phyloP scores from a whole-genome alignment of 2,113 vertebrate genomes.

The Megaceryle torquata region DNA sequence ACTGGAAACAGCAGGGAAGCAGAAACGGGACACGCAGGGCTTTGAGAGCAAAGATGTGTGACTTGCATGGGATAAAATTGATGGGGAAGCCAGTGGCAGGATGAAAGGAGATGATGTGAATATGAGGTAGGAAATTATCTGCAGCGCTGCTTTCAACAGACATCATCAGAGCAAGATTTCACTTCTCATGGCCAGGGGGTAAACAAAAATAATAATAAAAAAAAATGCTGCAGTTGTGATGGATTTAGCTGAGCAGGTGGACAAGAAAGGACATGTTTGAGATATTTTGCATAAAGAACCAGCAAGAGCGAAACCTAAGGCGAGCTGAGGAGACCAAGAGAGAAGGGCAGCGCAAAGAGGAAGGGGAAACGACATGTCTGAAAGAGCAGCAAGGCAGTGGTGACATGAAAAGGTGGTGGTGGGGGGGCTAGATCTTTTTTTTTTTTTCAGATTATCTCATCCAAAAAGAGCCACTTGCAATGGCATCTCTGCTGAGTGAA shows the following conservation, averaged over 20 bases:
- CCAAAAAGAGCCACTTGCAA: background rate
- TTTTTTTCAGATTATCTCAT: background rate
- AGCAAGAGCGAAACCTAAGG: background rate
- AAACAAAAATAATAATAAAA: background rate
- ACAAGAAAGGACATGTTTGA: background rate
- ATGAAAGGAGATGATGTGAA: background rate
- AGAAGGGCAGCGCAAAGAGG: background rate
- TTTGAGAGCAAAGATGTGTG: fast-evolving
- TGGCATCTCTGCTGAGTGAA: background rate
- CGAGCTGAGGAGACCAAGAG: background rate
- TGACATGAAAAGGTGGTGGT: background rate
- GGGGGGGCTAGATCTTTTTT: background rate
- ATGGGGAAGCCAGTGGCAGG: background rate
- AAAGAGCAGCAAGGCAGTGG: background rate
- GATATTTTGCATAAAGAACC: background rate
- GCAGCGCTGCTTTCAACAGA: background rate
- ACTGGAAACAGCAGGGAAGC: background rate
- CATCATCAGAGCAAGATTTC: background rate
- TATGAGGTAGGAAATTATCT: background rate
- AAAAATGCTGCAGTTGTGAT: background rate
- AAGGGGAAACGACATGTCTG: background rate
- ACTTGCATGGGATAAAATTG: background rate
- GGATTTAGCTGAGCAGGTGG: background rate
- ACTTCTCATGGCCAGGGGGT: background rate
- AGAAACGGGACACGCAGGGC: background rate